Evolutionary conservation across 37 sponge, comb jelly and placozoan genomes (phyloP).

Genomic region (Aplysina aerophoba): DNA sequence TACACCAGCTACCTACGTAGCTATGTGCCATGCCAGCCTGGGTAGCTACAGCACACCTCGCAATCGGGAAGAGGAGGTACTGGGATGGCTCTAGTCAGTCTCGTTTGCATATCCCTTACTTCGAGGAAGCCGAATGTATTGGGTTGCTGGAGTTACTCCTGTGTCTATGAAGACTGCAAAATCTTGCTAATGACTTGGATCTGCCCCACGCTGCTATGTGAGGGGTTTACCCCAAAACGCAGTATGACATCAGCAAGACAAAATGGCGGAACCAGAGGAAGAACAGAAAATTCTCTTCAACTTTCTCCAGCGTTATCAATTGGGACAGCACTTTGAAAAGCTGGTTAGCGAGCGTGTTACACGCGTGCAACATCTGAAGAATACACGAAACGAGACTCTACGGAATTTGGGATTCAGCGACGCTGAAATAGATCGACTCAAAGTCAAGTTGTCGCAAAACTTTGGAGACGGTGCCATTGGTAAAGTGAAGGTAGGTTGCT

Average conservation of each 20-base stretch:
- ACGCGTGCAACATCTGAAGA: conserved; percentile 56
- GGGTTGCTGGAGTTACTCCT: too few species aligned
- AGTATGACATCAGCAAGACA: background rate
- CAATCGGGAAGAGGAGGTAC: too few species aligned
- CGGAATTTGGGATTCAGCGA: conserved; percentile 49
- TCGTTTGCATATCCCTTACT: too few species aligned
- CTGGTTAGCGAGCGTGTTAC: conserved; percentile 48
- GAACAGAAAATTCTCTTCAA: conserved; percentile 51
- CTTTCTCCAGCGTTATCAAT: conserved; percentile 64
- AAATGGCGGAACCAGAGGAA: background rate
- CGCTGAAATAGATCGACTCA: conserved; percentile 50
- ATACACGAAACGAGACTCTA: conserved; percentile 41
- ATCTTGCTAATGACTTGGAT: too few species aligned
- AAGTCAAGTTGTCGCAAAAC: conserved; percentile 56
- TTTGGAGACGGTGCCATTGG: conserved; percentile 32
- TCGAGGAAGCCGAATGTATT: too few species aligned
- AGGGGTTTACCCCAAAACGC: too few species aligned
- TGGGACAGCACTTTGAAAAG: conserved; percentile 40
- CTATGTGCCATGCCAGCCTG: too few species aligned
- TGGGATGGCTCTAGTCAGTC: too few species aligned
- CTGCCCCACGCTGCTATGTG: too few species aligned
- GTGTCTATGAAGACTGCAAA: too few species aligned
- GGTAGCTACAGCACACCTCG: too few species aligned
- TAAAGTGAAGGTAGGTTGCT: conserved; percentile 28
- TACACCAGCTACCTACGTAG: too few species aligned